Base-by-base conservation (phyloP, 2,888 invertebrate species). In the Thyatira batis region DNA sequence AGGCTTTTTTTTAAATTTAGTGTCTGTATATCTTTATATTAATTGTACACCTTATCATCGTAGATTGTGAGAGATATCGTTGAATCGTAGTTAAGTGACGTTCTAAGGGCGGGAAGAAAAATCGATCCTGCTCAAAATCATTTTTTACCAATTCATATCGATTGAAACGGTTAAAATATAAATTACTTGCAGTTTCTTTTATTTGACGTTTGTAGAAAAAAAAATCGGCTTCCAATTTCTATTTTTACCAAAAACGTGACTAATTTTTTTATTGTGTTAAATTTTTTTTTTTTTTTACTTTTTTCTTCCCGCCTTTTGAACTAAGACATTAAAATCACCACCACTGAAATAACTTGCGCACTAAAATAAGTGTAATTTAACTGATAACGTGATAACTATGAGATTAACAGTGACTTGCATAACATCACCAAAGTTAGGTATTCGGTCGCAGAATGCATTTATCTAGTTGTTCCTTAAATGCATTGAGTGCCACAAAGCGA, bases 1-100 rank as follows among this genome's bases (percentile, higher is more conserved):
- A 85, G 82, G 80, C 79, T 67, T 79, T 73, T 61, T 63, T 71
- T 71, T 69, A 63, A 39, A 39, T 65, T 61, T 58, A 62, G 61
- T 55, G 67, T 62, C 65, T 67, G 63, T 67, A 67, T 58, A 69
- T 39, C n/a, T 66, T 59, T 66, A 61, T 68, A 64, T 43, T 53
- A 28, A 39, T 39, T 39, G 39, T 39, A 39, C 44, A 52, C 48
- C 49, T 46, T 54, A 46, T 50, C 33, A 17, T 50, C 49, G 49
- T 50, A 65, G 60, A 67, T 67, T 68, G 50, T 58, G 63, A 65
- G 65, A 63, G 60, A 65, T 51, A 17, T 39, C 39, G 39, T 39
- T 39, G 39, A 17, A 39, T 17, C 39, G 39, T 39, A 39, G 33
- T 50, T 50, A 9, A 46, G 45, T 20, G 43, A 52, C 45, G 27